Evolutionary conservation across 2,888 invertebrate species (phyloP).

Genomic region (Dorcus parallelipipedus): DNA sequence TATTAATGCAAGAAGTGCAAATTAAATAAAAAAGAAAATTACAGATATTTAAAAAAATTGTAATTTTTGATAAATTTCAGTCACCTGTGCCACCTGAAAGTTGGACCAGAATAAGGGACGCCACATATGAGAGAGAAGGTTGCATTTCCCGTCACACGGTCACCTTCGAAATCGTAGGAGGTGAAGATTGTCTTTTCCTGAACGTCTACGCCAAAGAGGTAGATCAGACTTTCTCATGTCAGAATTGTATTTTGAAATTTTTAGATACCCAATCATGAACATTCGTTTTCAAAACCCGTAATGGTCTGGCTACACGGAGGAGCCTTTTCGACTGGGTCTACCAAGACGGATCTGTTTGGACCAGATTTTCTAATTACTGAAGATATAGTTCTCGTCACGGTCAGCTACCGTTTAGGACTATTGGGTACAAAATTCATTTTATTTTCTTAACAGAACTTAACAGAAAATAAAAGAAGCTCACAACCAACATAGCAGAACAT

Average conservation of each 20-base stretch:
- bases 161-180: constrained; percentile 46
- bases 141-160: constrained; percentile 42
- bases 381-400: constrained; percentile 42
- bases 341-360: constrained; percentile 38
- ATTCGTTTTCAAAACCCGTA: constrained; percentile 33
- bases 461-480: background rate
- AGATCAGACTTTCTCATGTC: constrained; percentile 10
- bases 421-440: constrained; percentile 9
- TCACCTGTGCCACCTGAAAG: constrained; percentile 42
- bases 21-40: too few relatives aligned
- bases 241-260: background rate
- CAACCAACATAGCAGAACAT: too few relatives aligned
- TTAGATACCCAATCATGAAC: background rate
- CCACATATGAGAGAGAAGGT: constrained; percentile 38
- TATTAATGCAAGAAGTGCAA: too few relatives aligned
- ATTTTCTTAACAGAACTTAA: background rate
- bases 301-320: constrained; percentile 51
- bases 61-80: constrained; percentile 22
- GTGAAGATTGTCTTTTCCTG: constrained; percentile 50
- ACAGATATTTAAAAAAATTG: too few relatives aligned
- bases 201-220: constrained; percentile 41
- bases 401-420: constrained; percentile 38
- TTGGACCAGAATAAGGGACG: constrained; percentile 42
- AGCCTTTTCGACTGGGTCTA: constrained; percentile 42
- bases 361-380: constrained; percentile 44